Evolutionary conservation across 1,140 invertebrate species (phyloP), one percentile per base, ranked within the genome.

Genomic region (Thalassaphorura encarpata): DNA sequence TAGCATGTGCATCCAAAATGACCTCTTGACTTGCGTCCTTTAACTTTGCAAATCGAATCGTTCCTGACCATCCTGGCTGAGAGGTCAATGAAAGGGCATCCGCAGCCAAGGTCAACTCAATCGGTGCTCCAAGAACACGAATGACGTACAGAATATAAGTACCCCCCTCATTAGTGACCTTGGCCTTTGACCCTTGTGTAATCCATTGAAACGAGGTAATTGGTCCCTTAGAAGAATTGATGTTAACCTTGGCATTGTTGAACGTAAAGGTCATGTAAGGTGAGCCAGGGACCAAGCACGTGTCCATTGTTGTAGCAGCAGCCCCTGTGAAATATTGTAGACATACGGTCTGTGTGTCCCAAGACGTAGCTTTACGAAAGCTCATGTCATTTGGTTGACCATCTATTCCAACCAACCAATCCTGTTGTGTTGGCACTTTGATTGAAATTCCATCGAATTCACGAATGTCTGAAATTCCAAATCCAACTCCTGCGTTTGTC

Each of bases 261-360:
- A 47, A 60, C 1, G 40, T 56, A 23, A 60, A 56, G 0, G 47
- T 60, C 41, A 60, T 52, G 53, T 60, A 60, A 15, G 58, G 58
- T 8, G 47, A 52, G 3, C 58, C 58, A n/a, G 58, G 58, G 2
- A 60, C 50, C 0, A 60, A 39, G 33, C 48, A 56, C 18, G 53
- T 40, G 42, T 60, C 50, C 58, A 60, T 60, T 2, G 50, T 52
- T 1, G 51, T 13, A 11, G n/a, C 11, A 3, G 4, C 18, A n/a
- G 23, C 50, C 3, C 52, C 56, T 29, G 33, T 56, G 39, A 52
- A 51, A 41, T 62, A 62, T 41, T 55, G 50, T 5, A 62, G 23
- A 26, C 56, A 55, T 1, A 62, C 54, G 16, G 56, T 55, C 52
- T 62, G 60, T 0, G 60, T 62, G 29, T 62, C 60, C 60, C 60